Percentiles rank a stretch among this genome's conserved stretches.
phyloP scores from a whole-genome alignment of 2,888 invertebrate genomes.

The Heliconius aoede region DNA sequence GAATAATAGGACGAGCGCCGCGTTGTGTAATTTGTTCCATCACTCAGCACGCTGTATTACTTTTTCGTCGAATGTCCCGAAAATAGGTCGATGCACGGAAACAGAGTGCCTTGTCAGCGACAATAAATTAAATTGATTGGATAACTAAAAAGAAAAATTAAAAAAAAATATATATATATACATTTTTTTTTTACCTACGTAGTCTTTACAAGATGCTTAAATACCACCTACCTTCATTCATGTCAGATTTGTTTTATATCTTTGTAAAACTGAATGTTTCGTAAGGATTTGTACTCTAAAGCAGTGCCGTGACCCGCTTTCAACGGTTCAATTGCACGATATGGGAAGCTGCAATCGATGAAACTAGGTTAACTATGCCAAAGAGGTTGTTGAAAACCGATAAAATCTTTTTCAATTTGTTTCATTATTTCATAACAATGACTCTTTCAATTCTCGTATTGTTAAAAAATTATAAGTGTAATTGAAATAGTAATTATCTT shows the following conservation, averaged over 20 bases:
- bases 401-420: not conserved
- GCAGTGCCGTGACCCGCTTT: slow-evolving; percentile 4
- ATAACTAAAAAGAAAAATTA: no score
- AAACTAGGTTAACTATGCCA: not conserved
- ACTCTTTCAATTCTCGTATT: not conserved
- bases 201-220: no score
- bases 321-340: slow-evolving; percentile 18
- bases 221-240: no score
- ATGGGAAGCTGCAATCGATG: not conserved
- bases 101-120: no score
- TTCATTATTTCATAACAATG: not conserved
- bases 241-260: not conserved
- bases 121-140: no score
- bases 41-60: no score
- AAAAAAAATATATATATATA: no score
- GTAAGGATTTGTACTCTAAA: not conserved
- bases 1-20: no score
- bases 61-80: no score
- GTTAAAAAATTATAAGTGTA: not conserved
- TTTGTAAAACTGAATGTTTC: not conserved
- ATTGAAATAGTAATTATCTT: not conserved
- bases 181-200: no score
- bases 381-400: not conserved
- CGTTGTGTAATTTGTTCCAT: no score
- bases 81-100: no score